phyloP scores from a whole-genome alignment of 2,113 vertebrate genomes.

The Hystrix cristata region DNA sequence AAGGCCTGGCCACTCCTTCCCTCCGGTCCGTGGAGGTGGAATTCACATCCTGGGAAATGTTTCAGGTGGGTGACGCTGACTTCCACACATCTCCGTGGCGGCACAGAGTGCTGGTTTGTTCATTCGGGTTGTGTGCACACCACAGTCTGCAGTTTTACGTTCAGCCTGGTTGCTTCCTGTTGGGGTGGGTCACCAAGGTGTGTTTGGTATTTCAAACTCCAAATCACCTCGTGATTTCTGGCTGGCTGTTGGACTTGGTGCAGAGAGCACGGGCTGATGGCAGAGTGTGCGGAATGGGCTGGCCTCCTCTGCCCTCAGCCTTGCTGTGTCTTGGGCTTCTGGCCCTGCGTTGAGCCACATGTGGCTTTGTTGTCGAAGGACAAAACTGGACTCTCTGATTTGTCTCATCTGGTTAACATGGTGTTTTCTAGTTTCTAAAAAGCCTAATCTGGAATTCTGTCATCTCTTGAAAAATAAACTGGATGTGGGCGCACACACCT shows the following conservation, averaged over 20 bases:
- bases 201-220: neutral
- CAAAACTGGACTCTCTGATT: neutral
- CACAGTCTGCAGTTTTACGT: neutral
- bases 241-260: neutral
- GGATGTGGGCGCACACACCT: neutral
- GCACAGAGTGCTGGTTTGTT: accelerated
- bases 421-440: neutral
- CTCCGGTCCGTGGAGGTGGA: neutral
- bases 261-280: accelerated
- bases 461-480: neutral
- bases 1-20: neutral
- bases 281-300: accelerated
- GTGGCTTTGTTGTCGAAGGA: neutral
- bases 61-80: neutral
- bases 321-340: accelerated
- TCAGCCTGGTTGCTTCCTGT: no score
- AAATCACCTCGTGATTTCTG: neutral
- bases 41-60: neutral
- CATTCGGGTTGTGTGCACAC: neutral
- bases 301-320: accelerated
- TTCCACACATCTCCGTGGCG: neutral
- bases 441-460: neutral
- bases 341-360: neutral
- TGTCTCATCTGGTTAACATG: neutral
- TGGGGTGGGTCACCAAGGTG: neutral